phyloP scores from a whole-genome alignment of 2,888 invertebrate genomes.

The Drymonia ruficornis region DNA sequence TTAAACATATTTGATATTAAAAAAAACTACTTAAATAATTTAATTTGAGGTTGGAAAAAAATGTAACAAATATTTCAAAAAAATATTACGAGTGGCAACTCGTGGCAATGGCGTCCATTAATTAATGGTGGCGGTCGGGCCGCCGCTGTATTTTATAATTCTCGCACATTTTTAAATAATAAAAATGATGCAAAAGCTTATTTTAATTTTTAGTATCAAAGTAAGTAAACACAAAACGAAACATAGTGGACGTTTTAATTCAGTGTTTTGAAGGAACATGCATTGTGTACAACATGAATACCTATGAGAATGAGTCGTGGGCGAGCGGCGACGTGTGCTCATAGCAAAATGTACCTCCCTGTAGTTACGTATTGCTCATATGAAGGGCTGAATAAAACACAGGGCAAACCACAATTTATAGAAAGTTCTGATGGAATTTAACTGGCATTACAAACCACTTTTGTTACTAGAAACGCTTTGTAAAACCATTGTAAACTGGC shows the following conservation, averaged over 20 bases:
- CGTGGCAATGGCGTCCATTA: neutral
- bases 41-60: neutral
- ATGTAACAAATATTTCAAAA: neutral
- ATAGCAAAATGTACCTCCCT: neutral
- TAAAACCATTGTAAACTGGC: no score
- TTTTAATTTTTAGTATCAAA: no score
- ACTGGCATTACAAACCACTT: no score
- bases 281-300: neutral
- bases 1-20: no score
- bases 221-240: neutral
- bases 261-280: neutral
- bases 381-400: no score
- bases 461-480: no score
- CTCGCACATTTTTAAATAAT: neutral
- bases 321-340: neutral
- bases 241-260: neutral
- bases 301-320: neutral
- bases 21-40: neutral
- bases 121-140: neutral
- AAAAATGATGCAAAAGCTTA: no score
- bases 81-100: conserved; percentile 1
- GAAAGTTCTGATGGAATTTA: no score
- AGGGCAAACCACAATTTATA: no score
- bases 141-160: neutral
- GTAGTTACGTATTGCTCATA: neutral